Evolutionary conservation across 1,140 invertebrate genomes (phyloP).

Genomic region (Lepidurus couesii): DNA sequence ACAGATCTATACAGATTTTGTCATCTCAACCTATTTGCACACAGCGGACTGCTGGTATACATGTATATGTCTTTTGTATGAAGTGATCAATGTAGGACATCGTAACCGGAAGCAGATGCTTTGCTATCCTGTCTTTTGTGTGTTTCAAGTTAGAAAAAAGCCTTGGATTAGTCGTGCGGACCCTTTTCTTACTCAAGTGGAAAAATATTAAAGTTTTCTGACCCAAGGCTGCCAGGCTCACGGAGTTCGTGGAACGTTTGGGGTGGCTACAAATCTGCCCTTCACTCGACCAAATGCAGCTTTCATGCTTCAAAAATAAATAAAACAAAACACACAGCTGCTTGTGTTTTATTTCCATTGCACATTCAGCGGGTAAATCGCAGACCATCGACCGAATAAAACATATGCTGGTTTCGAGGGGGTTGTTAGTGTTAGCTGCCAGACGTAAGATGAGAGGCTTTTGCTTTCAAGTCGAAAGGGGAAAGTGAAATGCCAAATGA

Average conservation of each 20-base stretch:
- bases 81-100: not conserved
- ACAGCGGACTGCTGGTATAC: not conserved
- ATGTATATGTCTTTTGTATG: not conserved
- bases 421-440: not conserved
- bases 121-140: constrained; percentile 6
- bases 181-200: not conserved
- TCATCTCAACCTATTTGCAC: too few relatives aligned
- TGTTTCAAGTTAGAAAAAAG: not conserved
- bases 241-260: not conserved
- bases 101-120: constrained; percentile 8
- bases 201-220: not conserved
- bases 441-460: not conserved
- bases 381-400: not conserved
- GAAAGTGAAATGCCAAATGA: not conserved
- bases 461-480: not conserved
- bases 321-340: too few relatives aligned
- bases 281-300: too few relatives aligned
- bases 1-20: too few relatives aligned
- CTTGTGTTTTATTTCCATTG: not conserved
- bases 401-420: not conserved
- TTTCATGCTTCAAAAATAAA: too few relatives aligned
- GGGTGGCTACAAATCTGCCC: not conserved
- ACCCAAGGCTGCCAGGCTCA: constrained; percentile 5
- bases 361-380: not conserved
- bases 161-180: not conserved